Evolutionary conservation across 2,113 vertebrate species (phyloP).

Genomic region (Apodemus sylvaticus): DNA sequence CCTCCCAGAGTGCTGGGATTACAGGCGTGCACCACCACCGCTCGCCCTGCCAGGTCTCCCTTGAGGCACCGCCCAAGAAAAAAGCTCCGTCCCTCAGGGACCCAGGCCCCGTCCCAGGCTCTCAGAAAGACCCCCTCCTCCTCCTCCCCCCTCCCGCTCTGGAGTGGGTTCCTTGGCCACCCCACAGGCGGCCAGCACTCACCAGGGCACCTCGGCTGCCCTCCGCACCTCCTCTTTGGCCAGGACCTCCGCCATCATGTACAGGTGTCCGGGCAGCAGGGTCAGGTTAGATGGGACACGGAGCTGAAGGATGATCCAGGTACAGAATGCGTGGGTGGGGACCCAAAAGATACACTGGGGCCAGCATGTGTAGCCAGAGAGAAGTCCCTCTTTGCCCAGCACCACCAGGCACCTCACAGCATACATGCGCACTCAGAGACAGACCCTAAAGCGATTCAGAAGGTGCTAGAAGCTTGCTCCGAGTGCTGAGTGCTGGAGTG

Average conservation of each 20-base stretch:
- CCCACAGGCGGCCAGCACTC: neutral
- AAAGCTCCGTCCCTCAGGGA: neutral
- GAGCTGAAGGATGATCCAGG: constrained; percentile 79
- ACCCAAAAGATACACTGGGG: neutral
- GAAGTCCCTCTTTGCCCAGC: neutral
- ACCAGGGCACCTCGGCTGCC: constrained; percentile 45
- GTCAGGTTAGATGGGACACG: constrained; percentile 84
- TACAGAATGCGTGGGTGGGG: neutral
- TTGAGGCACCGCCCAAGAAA: neutral
- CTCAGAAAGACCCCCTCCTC: neutral
- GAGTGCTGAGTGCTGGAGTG: neutral
- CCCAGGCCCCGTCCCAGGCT: neutral
- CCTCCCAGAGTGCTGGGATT: too few relatives aligned
- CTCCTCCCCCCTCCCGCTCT: too few relatives aligned
- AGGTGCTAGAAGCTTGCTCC: neutral
- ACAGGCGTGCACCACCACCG: too few relatives aligned
- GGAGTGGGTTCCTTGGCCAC: neutral
- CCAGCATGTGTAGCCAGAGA: neutral
- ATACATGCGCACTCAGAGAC: neutral
- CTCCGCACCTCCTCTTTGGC: constrained; percentile 83
- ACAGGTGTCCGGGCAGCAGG: constrained; percentile 91
- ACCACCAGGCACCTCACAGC: neutral
- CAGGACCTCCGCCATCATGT: constrained; percentile 86
- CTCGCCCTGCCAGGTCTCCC: too few relatives aligned
- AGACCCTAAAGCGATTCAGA: neutral